Evolutionary conservation across 2,113 vertebrate genomes (phyloP), one percentile per base, ranked within the genome.

Genomic region (Brachionichthys hirsutus): DNA sequence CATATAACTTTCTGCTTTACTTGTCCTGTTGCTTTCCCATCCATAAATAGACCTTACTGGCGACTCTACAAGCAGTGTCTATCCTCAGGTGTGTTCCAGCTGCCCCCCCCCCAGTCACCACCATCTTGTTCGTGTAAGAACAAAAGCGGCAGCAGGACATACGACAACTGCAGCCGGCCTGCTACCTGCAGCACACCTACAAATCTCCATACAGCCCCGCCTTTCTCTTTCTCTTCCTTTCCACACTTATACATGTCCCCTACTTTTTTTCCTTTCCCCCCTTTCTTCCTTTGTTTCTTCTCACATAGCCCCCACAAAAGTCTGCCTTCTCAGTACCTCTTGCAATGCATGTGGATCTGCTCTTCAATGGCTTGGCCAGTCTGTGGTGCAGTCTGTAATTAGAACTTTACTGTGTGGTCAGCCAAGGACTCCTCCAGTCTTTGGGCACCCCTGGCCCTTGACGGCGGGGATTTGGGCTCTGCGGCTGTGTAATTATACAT

Each of bases 401-500:
- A 89, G 55, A 83, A 69, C 73, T 62, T 59, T 44, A 57, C 78
- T 59, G 53, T 67, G 70, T 22, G 59, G 67, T 83, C 54, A 79
- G 73, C 59, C 71, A 75, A 84, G 66, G 75, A 75, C 83, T 75
- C 53, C 64, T 84, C 42, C 17, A 58, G 69, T 66, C 75, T 70
- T 80, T 24, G 72, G 75, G 66, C 60, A 62, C 71, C 81, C 67
- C 70, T 55, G 62, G 64, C 78, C 73, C 83, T 86, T 80, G 49
- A 49, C 42, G 36, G 73, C 66, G 76, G 67, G 75, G 85, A 75
- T 74, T 74, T 62, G 55, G 81, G 78, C 75, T 68, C 65, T 61
- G 67, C 53, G 81, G 69, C 70, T 79, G 42, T 87, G 68, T 84
- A 89, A 89, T 89, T 88, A 88, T 51, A 73, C 73, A 57, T 51